Evolutionary conservation across 2,113 vertebrate species (phyloP).

Genomic region (Phrynosoma platyrhinos): DNA sequence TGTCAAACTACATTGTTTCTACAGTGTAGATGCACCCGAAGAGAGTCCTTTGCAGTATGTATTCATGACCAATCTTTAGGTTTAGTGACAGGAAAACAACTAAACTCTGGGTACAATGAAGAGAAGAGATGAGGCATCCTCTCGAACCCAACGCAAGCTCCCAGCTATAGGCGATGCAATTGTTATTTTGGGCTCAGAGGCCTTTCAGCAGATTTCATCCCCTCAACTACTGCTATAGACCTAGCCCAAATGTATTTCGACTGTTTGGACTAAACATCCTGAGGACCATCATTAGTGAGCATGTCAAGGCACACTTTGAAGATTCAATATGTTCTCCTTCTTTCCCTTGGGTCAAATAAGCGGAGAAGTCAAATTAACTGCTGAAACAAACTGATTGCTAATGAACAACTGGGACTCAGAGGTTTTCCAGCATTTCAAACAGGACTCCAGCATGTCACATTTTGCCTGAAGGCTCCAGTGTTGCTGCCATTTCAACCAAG

Average conservation of each 20-base stretch:
- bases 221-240: background rate
- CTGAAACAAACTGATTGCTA: constrained; percentile 23
- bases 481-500: constrained; percentile 8
- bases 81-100: background rate
- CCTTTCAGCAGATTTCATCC: background rate
- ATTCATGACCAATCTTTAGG: background rate
- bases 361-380: constrained; percentile 21
- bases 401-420: background rate
- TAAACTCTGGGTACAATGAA: background rate
- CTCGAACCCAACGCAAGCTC: background rate
- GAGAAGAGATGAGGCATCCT: background rate
- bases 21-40: no score
- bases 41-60: background rate
- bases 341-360: constrained; percentile 20
- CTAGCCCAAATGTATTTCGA: constrained; percentile 17
- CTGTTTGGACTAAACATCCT: constrained; percentile 8
- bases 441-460: constrained; percentile 19
- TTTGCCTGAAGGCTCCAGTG: constrained; percentile 43
- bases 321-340: background rate
- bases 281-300: constrained; percentile 24
- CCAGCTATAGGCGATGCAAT: background rate
- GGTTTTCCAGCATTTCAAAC: constrained; percentile 30
- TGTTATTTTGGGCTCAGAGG: background rate
- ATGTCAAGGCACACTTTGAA: constrained; percentile 33
- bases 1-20: no score